phyloP scores from a whole-genome alignment of 1,140 invertebrate species.

The Eubasilissa regina region DNA sequence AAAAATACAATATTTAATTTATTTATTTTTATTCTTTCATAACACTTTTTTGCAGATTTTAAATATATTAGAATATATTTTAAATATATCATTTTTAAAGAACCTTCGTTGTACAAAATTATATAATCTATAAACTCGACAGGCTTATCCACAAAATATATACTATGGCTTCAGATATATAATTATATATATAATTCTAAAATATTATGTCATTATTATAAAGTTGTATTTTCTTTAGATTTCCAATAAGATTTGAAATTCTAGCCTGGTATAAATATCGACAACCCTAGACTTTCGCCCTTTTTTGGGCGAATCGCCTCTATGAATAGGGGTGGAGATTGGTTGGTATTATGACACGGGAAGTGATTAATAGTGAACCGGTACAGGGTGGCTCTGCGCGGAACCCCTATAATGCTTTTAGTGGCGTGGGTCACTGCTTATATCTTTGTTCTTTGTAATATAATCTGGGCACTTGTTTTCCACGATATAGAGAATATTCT shows the following conservation, averaged over 20 bases:
- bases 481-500: not conserved
- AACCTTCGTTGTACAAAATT: no score
- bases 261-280: not conserved
- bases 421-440: constrained; percentile 42
- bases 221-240: no score
- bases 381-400: no score
- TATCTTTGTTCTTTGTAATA: constrained; percentile 28
- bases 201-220: no score
- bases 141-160: no score
- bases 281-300: constrained; percentile 1
- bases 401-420: constrained; percentile 1
- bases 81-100: no score
- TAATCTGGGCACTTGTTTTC: constrained; percentile 9
- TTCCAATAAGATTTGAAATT: not conserved
- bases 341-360: constrained; percentile 73
- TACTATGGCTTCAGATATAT: no score
- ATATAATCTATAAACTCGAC: no score
- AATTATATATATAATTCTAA: no score
- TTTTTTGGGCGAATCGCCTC: constrained; percentile 14
- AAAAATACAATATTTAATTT: not conserved
- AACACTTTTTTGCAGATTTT: no score
- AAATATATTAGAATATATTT: no score
- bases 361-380: constrained; percentile 56
- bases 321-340: constrained; percentile 63
- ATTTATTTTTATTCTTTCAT: no score